Base-by-base conservation (phyloP, 2,113 vertebrate genomes). In the Circaetus gallicus region DNA sequence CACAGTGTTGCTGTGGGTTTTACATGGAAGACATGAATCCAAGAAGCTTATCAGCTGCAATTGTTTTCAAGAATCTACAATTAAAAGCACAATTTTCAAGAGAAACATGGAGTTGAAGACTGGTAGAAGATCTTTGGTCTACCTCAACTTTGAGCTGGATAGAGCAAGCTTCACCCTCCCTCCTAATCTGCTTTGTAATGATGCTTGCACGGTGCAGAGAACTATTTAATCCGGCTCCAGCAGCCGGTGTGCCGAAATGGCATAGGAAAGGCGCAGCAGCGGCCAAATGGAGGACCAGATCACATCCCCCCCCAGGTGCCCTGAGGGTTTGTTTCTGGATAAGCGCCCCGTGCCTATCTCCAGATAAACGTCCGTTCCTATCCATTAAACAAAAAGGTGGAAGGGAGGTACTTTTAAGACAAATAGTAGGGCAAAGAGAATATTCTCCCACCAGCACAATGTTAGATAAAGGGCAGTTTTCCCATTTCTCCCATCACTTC, bases 391-490 rank as follows among this genome's bases (percentile, higher is more conserved):
- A 36, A 63, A 36, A 77, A 73, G 2, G 11, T 38, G 40, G 58
- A 77, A 77, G 63, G 69, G 32, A 83, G 49, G 25, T 61, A 26
- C 42, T 87, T 26, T 47, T 53, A 36, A 61, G n/a, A 71, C 3
- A 0, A 74, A n/a, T 1, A 89, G 69, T 12, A 58, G 52, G 7
- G 47, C 22, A 52, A 86, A 71, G 32, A 36, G n/a, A 65, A 66
- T 20, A 69, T 42, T 21, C 14, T 7, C 6, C 11, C 10, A 6
- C 7, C 3, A 5, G 3, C n/a, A 8, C 0, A 0, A 18, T 2
- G n/a, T 26, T 59, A 55, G 52, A 63, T 59, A 79, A 92, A 73
- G 13, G 31, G 43, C 50, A 50, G 32, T 53, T 93, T 91, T 55
- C 34, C 32, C 47, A 45, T 52, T 92, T 42, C 18, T 92, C 50